Conservation (phyloP, 2,888 invertebrate species). For the Meiosimyza decipiens region DNA sequence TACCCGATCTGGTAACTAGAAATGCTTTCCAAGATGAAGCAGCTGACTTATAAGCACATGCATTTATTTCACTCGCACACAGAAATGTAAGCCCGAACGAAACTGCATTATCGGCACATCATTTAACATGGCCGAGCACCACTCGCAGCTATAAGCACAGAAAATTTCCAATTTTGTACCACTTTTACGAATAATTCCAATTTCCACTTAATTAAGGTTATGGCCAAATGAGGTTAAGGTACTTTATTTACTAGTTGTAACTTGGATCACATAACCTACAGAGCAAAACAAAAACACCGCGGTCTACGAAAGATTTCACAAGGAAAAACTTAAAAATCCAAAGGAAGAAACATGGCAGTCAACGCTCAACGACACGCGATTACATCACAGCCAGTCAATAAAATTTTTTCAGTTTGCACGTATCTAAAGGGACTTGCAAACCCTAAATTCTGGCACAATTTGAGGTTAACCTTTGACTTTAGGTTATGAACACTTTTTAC, state of each 20-base stretch:
- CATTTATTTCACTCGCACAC: background rate
- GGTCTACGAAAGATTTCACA: background rate
- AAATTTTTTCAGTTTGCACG: background rate
- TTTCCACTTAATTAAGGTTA: slow-evolving; percentile 52
- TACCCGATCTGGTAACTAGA: no score
- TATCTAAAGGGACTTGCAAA: background rate
- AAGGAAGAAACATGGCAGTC: slow-evolving; percentile 16
- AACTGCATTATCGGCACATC: slow-evolving; percentile 34
- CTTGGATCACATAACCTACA: slow-evolving; percentile 48
- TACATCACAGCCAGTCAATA: slow-evolving; percentile 50
- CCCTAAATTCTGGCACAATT: background rate
- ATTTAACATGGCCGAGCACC: slow-evolving; percentile 34
- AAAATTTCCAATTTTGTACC: slow-evolving; percentile 42
- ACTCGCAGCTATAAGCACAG: slow-evolving; percentile 41
- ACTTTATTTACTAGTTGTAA: slow-evolving; percentile 57
- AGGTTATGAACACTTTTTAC: slow-evolving; percentile 30
- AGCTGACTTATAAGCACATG: no score
- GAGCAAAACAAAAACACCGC: slow-evolving; percentile 41
- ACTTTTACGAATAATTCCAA: slow-evolving; percentile 49
- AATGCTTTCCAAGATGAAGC: no score
- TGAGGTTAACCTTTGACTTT: slow-evolving; percentile 27
- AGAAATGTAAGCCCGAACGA: background rate
- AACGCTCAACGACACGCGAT: slow-evolving; percentile 49
- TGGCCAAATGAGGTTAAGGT: slow-evolving; percentile 58
- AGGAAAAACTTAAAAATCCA: no score